These are phyloP conservation scores for Pelagia noctiluca DNA, from an alignment of 30 jellyfish, hydroid and myxozoan genomes.

Conservation along the genomic window DNA sequence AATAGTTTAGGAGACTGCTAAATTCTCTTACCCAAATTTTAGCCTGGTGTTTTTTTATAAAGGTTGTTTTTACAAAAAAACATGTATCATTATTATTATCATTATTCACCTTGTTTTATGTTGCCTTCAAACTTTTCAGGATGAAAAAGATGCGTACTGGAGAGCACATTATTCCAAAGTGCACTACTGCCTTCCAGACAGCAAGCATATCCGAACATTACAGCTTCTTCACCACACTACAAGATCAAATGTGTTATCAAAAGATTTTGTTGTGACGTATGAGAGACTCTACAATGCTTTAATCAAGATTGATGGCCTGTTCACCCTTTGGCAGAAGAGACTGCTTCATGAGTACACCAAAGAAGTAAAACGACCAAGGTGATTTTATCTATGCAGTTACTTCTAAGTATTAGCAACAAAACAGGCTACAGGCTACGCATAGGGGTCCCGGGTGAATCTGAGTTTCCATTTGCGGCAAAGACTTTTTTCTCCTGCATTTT, in stretches of 20 bases:
- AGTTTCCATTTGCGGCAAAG: neutral
- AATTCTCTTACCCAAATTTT: too few species aligned
- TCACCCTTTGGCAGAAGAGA: constrained; percentile 62
- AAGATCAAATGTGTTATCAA: neutral
- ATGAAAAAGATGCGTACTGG: constrained; percentile 64
- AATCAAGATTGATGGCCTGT: constrained; percentile 42
- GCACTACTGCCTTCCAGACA: constrained; percentile 60
- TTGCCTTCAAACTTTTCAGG: constrained; percentile 17
- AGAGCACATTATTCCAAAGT: constrained; percentile 33
- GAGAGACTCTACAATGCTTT: constrained; percentile 35
- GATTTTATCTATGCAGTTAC: neutral
- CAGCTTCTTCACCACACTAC: neutral
- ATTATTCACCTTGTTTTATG: too few species aligned
- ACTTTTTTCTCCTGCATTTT: neutral
- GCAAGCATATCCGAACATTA: constrained; percentile 10
- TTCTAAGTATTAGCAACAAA: neutral
- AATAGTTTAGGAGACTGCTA: too few species aligned
- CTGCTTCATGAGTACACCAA: constrained; percentile 62
- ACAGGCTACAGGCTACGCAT: neutral
- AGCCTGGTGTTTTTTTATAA: too few species aligned
- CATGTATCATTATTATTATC: too few species aligned
- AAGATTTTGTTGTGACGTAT: constrained; percentile 14
- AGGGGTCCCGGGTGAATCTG: neutral
- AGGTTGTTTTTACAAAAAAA: too few species aligned
- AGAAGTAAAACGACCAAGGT: constrained; percentile 55